These are phyloP conservation scores for Enteromius radiatus DNA, from an alignment of 2,797 vertebrate species.

Conservation along the genomic window DNA sequence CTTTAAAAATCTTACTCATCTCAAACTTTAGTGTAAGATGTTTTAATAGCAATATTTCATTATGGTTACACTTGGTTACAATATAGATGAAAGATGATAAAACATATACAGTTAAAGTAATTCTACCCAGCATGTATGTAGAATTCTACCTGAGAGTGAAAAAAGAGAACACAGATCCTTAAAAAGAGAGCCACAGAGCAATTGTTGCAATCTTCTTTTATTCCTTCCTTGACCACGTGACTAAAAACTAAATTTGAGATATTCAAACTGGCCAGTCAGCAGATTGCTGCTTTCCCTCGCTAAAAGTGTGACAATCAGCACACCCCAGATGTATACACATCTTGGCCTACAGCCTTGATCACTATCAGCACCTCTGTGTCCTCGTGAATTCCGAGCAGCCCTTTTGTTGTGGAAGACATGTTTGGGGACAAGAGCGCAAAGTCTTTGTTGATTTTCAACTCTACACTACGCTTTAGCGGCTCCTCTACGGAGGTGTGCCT, in stretches of 20 bases:
- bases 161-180: background rate
- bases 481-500: conserved; percentile 3
- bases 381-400: background rate
- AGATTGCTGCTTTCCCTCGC: background rate
- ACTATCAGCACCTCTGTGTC: background rate
- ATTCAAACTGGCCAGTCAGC: background rate
- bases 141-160: background rate
- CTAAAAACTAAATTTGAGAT: background rate
- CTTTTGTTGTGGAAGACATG: background rate
- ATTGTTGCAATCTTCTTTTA: background rate
- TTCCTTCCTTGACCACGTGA: background rate
- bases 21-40: background rate
- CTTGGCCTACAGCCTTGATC: background rate
- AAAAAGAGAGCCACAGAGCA: background rate
- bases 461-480: background rate
- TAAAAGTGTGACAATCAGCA: background rate
- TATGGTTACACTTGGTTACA: background rate
- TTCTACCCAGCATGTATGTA: background rate
- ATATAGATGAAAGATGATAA: background rate
- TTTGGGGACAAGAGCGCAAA: background rate
- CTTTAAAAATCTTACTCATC: background rate
- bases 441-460: background rate
- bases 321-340: background rate
- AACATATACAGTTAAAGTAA: background rate
- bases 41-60: background rate